These are phyloP conservation scores for Ceyx melanurus DNA, from an alignment of 2,113 vertebrate genomes.

Conservation along the genomic window DNA sequence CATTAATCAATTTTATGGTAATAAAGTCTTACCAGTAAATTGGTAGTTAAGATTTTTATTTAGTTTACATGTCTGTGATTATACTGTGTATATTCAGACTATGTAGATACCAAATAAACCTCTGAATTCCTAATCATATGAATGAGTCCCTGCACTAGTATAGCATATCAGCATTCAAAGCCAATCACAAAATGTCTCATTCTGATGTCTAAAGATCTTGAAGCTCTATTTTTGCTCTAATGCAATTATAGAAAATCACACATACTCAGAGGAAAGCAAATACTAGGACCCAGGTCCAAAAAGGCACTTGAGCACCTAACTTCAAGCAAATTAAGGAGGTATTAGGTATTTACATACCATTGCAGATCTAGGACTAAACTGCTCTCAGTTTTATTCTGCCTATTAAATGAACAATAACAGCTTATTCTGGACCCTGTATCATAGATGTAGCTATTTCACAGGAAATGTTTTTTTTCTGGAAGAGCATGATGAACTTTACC, in stretches of 20 bases:
- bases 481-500: background rate
- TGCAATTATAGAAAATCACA: slow-evolving; percentile 40
- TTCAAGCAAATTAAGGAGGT: slow-evolving; percentile 9
- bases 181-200: background rate
- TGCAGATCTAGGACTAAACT: background rate
- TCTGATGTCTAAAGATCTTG: slow-evolving; percentile 7
- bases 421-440: background rate
- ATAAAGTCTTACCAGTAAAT: slow-evolving; percentile 18
- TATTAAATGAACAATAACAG: background rate
- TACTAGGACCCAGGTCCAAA: background rate
- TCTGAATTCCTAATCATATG: slow-evolving; percentile 15
- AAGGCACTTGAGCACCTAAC: background rate
- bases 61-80: slow-evolving; percentile 24
- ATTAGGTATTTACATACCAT: background rate
- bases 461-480: background rate
- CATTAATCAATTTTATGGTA: slow-evolving; percentile 21
- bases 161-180: background rate
- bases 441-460: background rate
- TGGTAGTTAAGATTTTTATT: slow-evolving; percentile 4
- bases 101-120: slow-evolving; percentile 10
- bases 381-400: background rate
- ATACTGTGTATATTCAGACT: background rate
- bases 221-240: background rate
- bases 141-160: background rate
- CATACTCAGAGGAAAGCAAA: slow-evolving; percentile 9